A percentile compares a stretch with the other conserved stretches of the same genome.
phyloP scores from a whole-genome alignment of 2,888 invertebrate species.

The Cylloceria caligata region DNA sequence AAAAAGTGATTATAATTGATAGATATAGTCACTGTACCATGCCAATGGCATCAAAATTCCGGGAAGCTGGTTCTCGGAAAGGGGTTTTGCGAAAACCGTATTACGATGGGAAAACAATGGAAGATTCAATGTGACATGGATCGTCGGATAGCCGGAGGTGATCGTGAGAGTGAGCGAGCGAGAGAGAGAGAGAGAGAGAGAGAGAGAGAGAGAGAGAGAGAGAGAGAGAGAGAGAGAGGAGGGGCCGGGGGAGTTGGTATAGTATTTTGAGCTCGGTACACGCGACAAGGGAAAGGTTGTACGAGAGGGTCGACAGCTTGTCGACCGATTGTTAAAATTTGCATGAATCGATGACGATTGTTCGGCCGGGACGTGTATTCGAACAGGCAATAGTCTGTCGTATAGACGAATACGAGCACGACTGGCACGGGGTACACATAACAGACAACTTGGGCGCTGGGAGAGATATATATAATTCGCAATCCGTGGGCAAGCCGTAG shows the following conservation, averaged over 20 bases:
- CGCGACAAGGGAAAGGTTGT: slow-evolving; percentile 59
- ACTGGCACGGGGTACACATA: slow-evolving; percentile 66
- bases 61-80: slow-evolving; percentile 45
- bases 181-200: slow-evolving; percentile 38
- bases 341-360: slow-evolving; percentile 84
- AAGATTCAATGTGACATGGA: slow-evolving; percentile 76
- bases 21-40: slow-evolving; percentile 46
- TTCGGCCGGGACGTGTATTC: slow-evolving; percentile 78
- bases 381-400: slow-evolving; percentile 33
- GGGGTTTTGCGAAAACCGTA: slow-evolving; percentile 70
- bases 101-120: slow-evolving; percentile 79
- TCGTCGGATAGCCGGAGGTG: slow-evolving; percentile 71
- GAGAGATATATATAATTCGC: slow-evolving; percentile 81
- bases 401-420: slow-evolving; percentile 51
- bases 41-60: slow-evolving; percentile 48
- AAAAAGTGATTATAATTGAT: slow-evolving; percentile 43
- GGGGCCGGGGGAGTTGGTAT: slow-evolving; percentile 9
- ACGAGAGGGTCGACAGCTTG: slow-evolving; percentile 66
- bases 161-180: slow-evolving; percentile 54
- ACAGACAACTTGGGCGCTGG: slow-evolving; percentile 66
- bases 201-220: slow-evolving; percentile 25
- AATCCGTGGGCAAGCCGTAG: slow-evolving; percentile 79
- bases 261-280: slow-evolving; percentile 29
- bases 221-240: no score
- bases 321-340: slow-evolving; percentile 82